Percentiles rank a stretch among this genome's conserved stretches.
Conservation (phyloP, 2,888 invertebrate species). For the Lissonota sp. region DNA sequence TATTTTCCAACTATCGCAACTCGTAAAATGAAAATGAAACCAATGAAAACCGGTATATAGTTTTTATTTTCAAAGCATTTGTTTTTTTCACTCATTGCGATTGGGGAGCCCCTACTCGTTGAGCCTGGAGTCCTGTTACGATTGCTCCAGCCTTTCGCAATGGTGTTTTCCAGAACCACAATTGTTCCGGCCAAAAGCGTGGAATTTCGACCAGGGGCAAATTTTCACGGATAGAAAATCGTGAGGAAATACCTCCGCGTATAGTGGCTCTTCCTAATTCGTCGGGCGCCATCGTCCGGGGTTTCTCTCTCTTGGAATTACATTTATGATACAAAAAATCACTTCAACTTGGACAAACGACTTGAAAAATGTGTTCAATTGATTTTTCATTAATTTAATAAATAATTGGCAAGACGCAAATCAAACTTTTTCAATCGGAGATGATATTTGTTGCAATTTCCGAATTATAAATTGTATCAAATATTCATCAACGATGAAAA, state of each 20-base stretch:
- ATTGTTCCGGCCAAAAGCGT: slow-evolving; percentile 40
- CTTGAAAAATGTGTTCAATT: no score
- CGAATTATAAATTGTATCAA: no score
- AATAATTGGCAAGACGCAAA: no score
- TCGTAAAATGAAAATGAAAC: background rate
- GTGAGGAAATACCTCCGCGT: slow-evolving; percentile 60
- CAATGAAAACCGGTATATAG: background rate
- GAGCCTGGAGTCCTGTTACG: slow-evolving; percentile 67
- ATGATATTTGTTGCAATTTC: no score
- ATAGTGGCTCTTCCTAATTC: slow-evolving; percentile 61
- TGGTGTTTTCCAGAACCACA: slow-evolving; percentile 60
- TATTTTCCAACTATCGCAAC: background rate
- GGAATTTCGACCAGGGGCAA: background rate
- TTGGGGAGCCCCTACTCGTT: slow-evolving; percentile 8
- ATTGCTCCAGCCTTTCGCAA: slow-evolving; percentile 62
- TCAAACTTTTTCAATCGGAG: no score
- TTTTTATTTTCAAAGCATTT: background rate
- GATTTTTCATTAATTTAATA: no score
- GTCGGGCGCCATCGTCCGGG: slow-evolving; percentile 60
- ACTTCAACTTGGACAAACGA: no score
- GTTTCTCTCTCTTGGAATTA: slow-evolving; percentile 52
- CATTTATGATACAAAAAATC: no score
- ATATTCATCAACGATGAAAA: no score
- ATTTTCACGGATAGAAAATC: background rate
- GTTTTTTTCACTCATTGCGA: no score